Percentiles rank a stretch among this genome's conserved stretches.
These are phyloP conservation scores for Horisme vitalbata DNA, from an alignment of 2,888 invertebrate genomes.

Conservation along the genomic window DNA sequence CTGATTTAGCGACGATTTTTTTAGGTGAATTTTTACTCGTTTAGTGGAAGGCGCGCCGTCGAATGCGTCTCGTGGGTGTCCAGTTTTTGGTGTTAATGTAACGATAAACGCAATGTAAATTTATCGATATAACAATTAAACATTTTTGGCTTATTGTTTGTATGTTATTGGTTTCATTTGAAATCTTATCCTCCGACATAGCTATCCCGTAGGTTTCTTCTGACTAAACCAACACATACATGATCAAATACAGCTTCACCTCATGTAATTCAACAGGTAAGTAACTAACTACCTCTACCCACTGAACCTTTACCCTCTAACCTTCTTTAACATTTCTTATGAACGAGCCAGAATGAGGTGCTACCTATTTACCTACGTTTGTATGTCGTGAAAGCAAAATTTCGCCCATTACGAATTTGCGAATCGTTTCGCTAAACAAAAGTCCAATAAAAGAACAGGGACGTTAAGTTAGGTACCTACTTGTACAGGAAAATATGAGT, in stretches of 20 bases:
- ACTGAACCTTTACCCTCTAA: too few relatives aligned
- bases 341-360: too few relatives aligned
- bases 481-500: slow-evolving; percentile 21
- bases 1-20: slow-evolving; percentile 72
- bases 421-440: slow-evolving; percentile 15
- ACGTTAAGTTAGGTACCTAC: slow-evolving; percentile 8
- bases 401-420: neutral
- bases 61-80: slow-evolving; percentile 64
- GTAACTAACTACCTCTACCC: too few relatives aligned
- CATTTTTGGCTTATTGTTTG: slow-evolving; percentile 82
- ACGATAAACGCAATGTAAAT: slow-evolving; percentile 77
- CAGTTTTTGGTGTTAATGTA: slow-evolving; percentile 69
- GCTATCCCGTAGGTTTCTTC: neutral
- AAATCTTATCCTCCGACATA: slow-evolving; percentile 23
- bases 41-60: slow-evolving; percentile 76
- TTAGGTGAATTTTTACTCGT: slow-evolving; percentile 79
- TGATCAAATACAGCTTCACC: too few relatives aligned
- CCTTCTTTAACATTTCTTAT: too few relatives aligned
- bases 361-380: neutral
- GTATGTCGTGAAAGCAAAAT: neutral
- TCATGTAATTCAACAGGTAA: too few relatives aligned
- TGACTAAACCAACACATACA: too few relatives aligned
- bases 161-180: slow-evolving; percentile 72
- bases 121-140: slow-evolving; percentile 80
- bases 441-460: slow-evolving; percentile 15